A percentile compares a stretch with the other conserved stretches of the same genome.
These are phyloP conservation scores for Temnothorax longispinosus DNA, from an alignment of 1,140 invertebrate species.

Conservation along the genomic window DNA sequence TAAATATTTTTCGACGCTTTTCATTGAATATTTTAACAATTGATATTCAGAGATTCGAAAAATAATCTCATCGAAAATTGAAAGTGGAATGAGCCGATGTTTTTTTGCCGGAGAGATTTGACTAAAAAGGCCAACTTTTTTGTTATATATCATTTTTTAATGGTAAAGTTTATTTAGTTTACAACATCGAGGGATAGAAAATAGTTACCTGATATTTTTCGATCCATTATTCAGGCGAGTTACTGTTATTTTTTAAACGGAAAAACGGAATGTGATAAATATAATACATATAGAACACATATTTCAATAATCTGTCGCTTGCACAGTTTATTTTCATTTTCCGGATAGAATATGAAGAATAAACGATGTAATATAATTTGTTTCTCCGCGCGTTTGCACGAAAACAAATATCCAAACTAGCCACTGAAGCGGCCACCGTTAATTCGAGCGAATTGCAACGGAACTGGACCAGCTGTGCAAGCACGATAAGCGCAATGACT, in stretches of 20 bases:
- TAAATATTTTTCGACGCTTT: neutral
- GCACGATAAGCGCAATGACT: constrained; percentile 36
- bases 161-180: neutral
- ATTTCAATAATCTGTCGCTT: neutral
- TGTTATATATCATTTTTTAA: neutral
- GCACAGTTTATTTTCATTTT: constrained; percentile 9
- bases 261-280: neutral
- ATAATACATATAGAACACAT: neutral
- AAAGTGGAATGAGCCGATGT: neutral
- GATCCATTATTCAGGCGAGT: neutral
- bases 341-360: neutral
- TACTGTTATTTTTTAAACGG: neutral
- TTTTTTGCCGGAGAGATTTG: neutral
- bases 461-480: constrained; percentile 43
- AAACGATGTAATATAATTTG: constrained; percentile 13
- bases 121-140: neutral
- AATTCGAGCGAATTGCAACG: constrained; percentile 27
- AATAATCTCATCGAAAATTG: neutral
- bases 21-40: constrained; percentile 2
- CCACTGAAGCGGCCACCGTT: neutral
- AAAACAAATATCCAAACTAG: constrained; percentile 6
- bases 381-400: neutral
- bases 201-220: neutral
- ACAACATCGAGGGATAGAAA: neutral
- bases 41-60: neutral